These are phyloP conservation scores for Colinus virginianus DNA, from an alignment of 2,113 vertebrate species.

Conservation along the genomic window DNA sequence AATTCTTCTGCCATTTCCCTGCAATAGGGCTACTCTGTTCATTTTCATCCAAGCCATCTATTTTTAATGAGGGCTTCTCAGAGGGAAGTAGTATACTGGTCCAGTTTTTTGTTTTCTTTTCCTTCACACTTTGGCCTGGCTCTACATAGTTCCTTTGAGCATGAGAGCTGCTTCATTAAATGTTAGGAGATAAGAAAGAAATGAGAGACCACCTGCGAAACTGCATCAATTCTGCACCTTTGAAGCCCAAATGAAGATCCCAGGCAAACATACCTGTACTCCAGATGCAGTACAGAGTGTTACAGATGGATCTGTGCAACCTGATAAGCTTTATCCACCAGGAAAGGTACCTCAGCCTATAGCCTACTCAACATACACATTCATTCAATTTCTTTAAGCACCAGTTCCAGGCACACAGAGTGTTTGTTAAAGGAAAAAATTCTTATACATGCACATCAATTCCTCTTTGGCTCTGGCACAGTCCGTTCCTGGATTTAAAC, in stretches of 20 bases:
- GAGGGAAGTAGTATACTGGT: not conserved
- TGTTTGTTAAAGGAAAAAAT: not conserved
- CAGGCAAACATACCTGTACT: not conserved
- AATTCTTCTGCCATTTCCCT: not conserved
- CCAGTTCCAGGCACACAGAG: not conserved
- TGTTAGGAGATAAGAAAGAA: not conserved
- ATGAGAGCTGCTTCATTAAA: not conserved
- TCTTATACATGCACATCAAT: not conserved
- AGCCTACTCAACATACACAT: not conserved
- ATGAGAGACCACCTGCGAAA: not conserved
- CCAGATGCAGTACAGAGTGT: not conserved
- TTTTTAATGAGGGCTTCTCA: not conserved
- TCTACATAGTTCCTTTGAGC: not conserved
- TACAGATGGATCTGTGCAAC: not conserved
- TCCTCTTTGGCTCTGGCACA: not conserved
- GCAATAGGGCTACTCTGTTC: not conserved
- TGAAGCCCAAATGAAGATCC: not conserved
- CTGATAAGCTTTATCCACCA: not conserved
- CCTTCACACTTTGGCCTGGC: not conserved
- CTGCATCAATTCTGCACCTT: not conserved
- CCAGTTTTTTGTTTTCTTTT: not conserved
- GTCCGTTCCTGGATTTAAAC: not conserved
- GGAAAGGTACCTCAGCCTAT: not conserved
- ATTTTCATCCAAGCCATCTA: not conserved
- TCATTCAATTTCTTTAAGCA: not conserved